These are phyloP conservation scores for Anadara kagoshimensis DNA, from an alignment of 1,140 invertebrate genomes.

Conservation along the genomic window DNA sequence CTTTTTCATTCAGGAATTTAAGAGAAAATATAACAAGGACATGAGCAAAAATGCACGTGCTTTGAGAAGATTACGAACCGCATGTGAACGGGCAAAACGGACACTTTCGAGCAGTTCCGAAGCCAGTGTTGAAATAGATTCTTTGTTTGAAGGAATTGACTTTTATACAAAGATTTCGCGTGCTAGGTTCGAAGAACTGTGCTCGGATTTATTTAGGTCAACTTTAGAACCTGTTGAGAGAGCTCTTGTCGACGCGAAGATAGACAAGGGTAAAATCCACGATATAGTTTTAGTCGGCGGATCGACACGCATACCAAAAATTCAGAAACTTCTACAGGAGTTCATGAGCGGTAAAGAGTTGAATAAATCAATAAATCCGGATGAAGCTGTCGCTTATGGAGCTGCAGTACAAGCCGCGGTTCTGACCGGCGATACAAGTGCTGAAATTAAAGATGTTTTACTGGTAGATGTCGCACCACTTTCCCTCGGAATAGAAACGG, in stretches of 20 bases:
- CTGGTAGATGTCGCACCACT: slow-evolving; percentile 69
- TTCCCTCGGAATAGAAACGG: slow-evolving; percentile 75
- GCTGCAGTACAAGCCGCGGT: slow-evolving; percentile 97
- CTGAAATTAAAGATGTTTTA: slow-evolving; percentile 64
- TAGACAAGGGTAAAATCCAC: slow-evolving; percentile 94
- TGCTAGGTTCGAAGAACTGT: slow-evolving; percentile 83
- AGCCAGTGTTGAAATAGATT: slow-evolving; percentile 85
- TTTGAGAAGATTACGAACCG: slow-evolving; percentile 91
- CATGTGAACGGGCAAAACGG: slow-evolving; percentile 96
- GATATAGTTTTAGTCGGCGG: slow-evolving; percentile 98
- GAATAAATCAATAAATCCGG: slow-evolving; percentile 89
- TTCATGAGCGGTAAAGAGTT: slow-evolving; percentile 94
- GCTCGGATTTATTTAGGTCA: slow-evolving; percentile 88
- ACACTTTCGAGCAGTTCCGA: slow-evolving; percentile 95
- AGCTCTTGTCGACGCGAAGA: slow-evolving; percentile 92
- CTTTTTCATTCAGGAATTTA: slow-evolving; percentile 81
- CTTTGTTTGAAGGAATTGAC: slow-evolving; percentile 95
- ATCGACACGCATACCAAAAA: slow-evolving; percentile 97
- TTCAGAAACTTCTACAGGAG: slow-evolving; percentile 94
- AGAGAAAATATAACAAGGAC: slow-evolving; percentile 95
- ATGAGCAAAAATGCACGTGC: slow-evolving; percentile 92
- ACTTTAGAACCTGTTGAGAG: slow-evolving; percentile 97
- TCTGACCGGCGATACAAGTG: slow-evolving; percentile 62
- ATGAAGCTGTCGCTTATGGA: slow-evolving; percentile 94
- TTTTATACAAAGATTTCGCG: slow-evolving; percentile 97